Conservation (phyloP, 92 coral and sea anemone genomes). For the Palythoa grandiflora region DNA sequence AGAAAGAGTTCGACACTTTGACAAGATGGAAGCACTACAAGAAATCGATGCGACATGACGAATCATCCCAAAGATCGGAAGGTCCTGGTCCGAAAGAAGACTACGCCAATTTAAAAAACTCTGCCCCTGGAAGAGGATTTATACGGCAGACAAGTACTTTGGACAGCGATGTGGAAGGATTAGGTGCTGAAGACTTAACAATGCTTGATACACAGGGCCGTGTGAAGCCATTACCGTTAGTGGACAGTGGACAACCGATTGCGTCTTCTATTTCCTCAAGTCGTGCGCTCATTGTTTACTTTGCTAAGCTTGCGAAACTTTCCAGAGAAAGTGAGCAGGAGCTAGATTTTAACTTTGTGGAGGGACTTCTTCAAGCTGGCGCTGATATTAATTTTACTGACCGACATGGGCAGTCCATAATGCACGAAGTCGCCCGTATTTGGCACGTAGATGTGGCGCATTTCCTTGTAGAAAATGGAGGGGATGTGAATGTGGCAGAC, state of each 20-base stretch:
- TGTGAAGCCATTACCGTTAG: conserved; percentile 69
- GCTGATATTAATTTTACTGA: conserved; percentile 94
- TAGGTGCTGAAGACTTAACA: conserved; percentile 63
- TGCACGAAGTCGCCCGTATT: conserved; percentile 96
- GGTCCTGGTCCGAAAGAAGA: conserved; percentile 55
- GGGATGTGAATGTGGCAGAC: conserved; percentile 84
- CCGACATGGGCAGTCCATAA: conserved; percentile 89
- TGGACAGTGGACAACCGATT: conserved; percentile 46
- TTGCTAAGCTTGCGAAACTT: conserved; percentile 90
- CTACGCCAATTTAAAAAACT: background rate
- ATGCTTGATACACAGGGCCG: conserved; percentile 70
- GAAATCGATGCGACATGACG: conserved; percentile 68
- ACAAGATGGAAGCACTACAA: conserved; percentile 84
- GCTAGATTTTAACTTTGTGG: conserved; percentile 88
- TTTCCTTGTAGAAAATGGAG: conserved; percentile 91
- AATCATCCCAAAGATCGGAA: conserved; percentile 12
- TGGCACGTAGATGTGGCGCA: conserved; percentile 98
- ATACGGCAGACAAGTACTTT: conserved; percentile 61
- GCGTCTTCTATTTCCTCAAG: conserved; percentile 73
- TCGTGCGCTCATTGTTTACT: conserved; percentile 91
- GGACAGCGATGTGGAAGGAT: conserved; percentile 93
- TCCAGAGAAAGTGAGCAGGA: conserved; percentile 77
- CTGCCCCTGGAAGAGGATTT: conserved; percentile 14
- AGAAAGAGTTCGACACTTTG: conserved; percentile 67
- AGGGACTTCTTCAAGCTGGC: conserved; percentile 76